A percentile compares a stretch with the other conserved stretches of the same genome.
Evolutionary conservation across 2,113 vertebrate genomes (phyloP).

Genomic region (Salvelinus sp.): DNA sequence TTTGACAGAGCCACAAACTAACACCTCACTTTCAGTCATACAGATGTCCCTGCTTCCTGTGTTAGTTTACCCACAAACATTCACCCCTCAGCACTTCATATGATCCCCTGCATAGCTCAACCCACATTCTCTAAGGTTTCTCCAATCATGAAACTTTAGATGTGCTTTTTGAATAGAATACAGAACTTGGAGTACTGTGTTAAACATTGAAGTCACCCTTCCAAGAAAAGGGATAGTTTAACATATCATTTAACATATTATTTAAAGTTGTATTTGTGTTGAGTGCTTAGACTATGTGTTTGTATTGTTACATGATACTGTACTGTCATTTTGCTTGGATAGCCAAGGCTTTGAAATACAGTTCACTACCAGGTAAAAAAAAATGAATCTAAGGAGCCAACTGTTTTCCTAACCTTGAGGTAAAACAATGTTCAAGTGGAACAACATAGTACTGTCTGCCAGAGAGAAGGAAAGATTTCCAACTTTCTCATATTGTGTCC

Average conservation of each 20-base stretch:
- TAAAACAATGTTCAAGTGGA: background rate
- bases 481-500: conserved; percentile 4
- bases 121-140: background rate
- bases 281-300: no score
- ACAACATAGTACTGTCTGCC: background rate
- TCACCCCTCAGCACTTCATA: conserved; percentile 18
- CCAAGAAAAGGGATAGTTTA: no score
- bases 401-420: no score
- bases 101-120: background rate
- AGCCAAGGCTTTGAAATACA: no score
- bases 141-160: background rate
- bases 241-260: background rate
- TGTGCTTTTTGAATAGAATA: background rate
- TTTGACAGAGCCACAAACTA: conserved; percentile 51
- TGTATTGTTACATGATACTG: no score
- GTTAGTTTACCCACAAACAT: conserved; percentile 58
- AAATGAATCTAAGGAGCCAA: no score
- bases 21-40: conserved; percentile 46
- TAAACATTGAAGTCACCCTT: background rate
- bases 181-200: no score
- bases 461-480: background rate
- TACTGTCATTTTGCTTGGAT: no score
- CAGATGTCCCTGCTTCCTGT: conserved; percentile 72
- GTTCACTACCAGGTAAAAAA: no score
- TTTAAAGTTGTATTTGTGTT: no score